These are phyloP conservation scores for Mythimna lalbum DNA, from an alignment of 2,888 invertebrate species.

Conservation along the genomic window DNA sequence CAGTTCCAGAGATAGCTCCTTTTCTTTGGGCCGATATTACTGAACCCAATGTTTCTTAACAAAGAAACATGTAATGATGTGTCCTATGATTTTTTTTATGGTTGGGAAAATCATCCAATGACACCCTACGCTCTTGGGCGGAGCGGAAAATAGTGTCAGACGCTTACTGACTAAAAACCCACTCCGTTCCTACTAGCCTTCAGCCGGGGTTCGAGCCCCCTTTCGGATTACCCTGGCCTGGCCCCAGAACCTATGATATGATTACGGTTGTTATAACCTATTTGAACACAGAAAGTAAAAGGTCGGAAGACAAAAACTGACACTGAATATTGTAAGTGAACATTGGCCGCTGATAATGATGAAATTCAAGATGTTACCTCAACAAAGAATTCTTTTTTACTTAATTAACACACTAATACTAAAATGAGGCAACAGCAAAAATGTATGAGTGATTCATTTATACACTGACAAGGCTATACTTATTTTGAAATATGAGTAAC, in stretches of 20 bases:
- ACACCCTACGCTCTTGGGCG: too few species aligned
- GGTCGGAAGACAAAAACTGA: not conserved
- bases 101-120: too few species aligned
- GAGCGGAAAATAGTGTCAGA: too few species aligned
- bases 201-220: too few species aligned
- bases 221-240: too few species aligned
- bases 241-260: not conserved
- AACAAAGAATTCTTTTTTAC: conserved; percentile 53
- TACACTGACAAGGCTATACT: conserved; percentile 47
- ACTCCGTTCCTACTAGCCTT: too few species aligned
- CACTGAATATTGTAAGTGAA: not conserved
- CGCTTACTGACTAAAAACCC: too few species aligned
- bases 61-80: not conserved
- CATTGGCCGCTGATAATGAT: conserved; percentile 14
- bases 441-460: conserved; percentile 49
- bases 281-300: not conserved
- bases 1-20: not conserved
- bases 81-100: too few species aligned
- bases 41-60: not conserved
- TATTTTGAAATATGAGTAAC: conserved; percentile 58
- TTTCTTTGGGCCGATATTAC: too few species aligned
- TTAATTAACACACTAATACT: conserved; percentile 54
- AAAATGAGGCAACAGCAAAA: conserved; percentile 47
- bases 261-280: not conserved
- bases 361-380: conserved; percentile 29